Evolutionary conservation across 2,797 vertebrate species (phyloP), one percentile per base, ranked within the genome.

Genomic region (Alauda arvensis): DNA sequence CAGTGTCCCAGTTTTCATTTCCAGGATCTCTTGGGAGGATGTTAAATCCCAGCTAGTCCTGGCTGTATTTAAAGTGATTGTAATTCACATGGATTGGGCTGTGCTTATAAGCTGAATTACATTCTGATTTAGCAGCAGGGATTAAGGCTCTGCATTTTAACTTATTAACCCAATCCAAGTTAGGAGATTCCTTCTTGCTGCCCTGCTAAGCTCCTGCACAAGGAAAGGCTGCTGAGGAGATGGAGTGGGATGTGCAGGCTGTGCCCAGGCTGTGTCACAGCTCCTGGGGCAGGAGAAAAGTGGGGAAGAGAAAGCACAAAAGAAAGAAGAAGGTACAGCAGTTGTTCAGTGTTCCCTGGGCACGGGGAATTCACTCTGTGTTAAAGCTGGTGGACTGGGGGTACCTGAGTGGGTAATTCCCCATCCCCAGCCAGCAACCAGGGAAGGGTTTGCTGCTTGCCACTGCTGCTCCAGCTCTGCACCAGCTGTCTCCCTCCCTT

Each of bases 11-110:
- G 34, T 96, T 96, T 94, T 87, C 66, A 13, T 84, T 92, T 85
- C 49, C 71, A 80, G 91, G 85, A 87, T 87, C 89, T 78, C 93
- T 70, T 72, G 83, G 94, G 94, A 95, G 60, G 68, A 94, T 39
- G 85, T 48, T 94, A 96, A 96, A 95, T 93, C 94, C 92, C 88
- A 3, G 93, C 85, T 89, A 92, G 91, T 78, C 83, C 83, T 78
- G 85, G 65, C 84, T 95, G 93, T 95, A 95, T 92, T 96, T 96
- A 95, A 95, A 96, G 85, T 94, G 93, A 95, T 92, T 96, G 94
- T 94, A 94, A 96, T 95, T 96, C 94, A 95, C 94, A 94, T 93
- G 91, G 95, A 96, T 96, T 96, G 95, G 92, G 79, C 67, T 82
- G 78, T 77, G 79, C 94, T 95, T 95, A 95, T 96, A 95, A 95